Evolutionary conservation across 2,797 vertebrate genomes (phyloP).

Genomic region (Spinibarbus caldwelli): DNA sequence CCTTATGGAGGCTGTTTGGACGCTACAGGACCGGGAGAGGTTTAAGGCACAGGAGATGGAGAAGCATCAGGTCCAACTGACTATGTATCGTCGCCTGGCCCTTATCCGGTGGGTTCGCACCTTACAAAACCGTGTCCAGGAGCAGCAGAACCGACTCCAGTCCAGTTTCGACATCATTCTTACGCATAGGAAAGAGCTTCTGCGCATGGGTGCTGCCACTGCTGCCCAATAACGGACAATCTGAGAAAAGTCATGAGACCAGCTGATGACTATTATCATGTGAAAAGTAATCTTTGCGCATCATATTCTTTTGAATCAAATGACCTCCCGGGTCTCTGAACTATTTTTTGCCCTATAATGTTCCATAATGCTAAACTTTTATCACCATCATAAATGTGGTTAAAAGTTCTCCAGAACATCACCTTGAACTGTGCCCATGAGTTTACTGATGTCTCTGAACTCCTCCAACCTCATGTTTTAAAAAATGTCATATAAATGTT

Average conservation of each 20-base stretch:
- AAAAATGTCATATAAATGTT: constrained; percentile 25
- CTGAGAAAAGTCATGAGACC: constrained; percentile 17
- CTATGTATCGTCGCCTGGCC: constrained; percentile 95
- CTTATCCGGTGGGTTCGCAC: constrained; percentile 94
- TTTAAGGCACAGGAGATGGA: constrained; percentile 96
- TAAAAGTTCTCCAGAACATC: constrained; percentile 16
- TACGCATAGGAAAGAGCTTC: constrained; percentile 92
- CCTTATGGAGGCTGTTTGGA: constrained; percentile 87
- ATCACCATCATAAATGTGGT: constrained; percentile 11
- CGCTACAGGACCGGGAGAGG: constrained; percentile 87
- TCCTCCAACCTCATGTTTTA: constrained; percentile 23
- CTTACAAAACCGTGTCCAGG: constrained; percentile 86
- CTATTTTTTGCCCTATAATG: neutral
- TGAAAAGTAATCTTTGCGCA: constrained; percentile 7
- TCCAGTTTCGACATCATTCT: constrained; percentile 96
- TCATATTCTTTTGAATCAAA: constrained; percentile 32
- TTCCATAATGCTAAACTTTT: constrained; percentile 17
- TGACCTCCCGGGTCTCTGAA: constrained; percentile 9
- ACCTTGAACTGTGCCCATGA: neutral
- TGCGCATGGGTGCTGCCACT: constrained; percentile 83
- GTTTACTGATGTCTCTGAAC: neutral
- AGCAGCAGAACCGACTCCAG: constrained; percentile 95
- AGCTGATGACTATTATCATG: constrained; percentile 16
- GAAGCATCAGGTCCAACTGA: constrained; percentile 93
- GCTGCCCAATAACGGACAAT: constrained; percentile 56